Base-by-base conservation (phyloP, 2,888 invertebrate species). In the Drosophila subquinaria region DNA sequence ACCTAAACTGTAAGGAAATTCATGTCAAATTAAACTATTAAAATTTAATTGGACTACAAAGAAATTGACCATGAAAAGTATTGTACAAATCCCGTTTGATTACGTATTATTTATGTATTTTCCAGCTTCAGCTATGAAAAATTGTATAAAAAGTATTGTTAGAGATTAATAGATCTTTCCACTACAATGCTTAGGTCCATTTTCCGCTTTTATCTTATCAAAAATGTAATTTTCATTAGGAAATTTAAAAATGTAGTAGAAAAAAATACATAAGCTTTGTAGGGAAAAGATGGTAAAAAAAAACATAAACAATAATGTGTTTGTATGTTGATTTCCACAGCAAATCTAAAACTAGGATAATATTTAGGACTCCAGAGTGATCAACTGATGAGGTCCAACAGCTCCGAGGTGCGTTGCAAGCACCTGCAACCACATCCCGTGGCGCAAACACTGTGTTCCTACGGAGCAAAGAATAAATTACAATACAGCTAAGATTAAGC, bases 381-480 rank as follows among this genome's bases (percentile, higher is more conserved):
- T 88, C 71, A 90, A 65, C 85, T 90, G 33, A 90, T 72, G 27
- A 87, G 61, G 23, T 88, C 87, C 55, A 92, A 62, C 23, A 92
- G 73, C 27, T 86, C 76, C 2, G 94, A 93, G 67, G 95, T 96
- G 90, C 97, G 96, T 73, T 95, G 94, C 66, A 97, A 93, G 92
- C 98, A 99, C 77, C 94, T 94, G 93, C 99, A 99, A 30, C 98
- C 98, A 93, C 99, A 99, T 33, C 98, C 98, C 1, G 97, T 96
- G 0, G 98, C 97, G 88, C 99, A 99, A 8, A 95, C 94, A 62
- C 95, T 95, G 91, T 97, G 95, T 60, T 94, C 94, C 85, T 86
- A 43, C 8, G 1, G 4, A 10, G 8, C 10, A 55, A 33, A 8
- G 15, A 53, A 40, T 15, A 4, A 15, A 3, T 20, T 5, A 15